Evolutionary conservation across 2,888 invertebrate species (phyloP).

Genomic region (Drosophila formosana): DNA sequence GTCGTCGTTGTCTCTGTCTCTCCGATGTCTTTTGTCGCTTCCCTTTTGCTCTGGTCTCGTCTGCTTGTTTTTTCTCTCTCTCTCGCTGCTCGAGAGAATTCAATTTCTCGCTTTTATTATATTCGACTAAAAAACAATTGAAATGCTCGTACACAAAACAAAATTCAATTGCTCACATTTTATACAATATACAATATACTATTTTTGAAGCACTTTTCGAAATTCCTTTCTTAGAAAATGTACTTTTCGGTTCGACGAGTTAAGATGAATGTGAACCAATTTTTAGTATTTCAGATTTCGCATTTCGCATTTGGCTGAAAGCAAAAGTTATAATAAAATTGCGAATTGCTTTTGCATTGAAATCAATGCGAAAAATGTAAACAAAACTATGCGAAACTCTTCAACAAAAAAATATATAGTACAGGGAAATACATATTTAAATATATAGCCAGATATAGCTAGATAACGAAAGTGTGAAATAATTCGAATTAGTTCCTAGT

Average conservation of each 20-base stretch:
- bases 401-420: no score
- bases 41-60: conserved; percentile 23
- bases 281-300: background rate
- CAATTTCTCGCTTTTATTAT: conserved; percentile 13
- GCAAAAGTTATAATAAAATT: conserved; percentile 44
- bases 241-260: background rate
- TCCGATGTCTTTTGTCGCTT: conserved; percentile 27
- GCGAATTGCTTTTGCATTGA: conserved; percentile 26
- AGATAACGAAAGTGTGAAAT: conserved; percentile 43
- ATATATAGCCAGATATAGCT: conserved; percentile 4
- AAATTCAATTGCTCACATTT: conserved; percentile 9
- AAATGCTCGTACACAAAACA: conserved; percentile 6
- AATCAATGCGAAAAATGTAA: conserved; percentile 32
- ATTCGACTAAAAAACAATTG: conserved; percentile 22
- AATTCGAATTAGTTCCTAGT: conserved; percentile 9
- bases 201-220: conserved; percentile 22
- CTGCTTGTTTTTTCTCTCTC: conserved; percentile 37
- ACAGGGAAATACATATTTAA: background rate
- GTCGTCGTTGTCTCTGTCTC: conserved; percentile 33
- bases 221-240: background rate
- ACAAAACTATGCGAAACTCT: conserved; percentile 39
- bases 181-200: background rate
- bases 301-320: conserved; percentile 24
- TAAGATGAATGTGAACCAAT: conserved; percentile 8
- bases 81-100: conserved; percentile 25